Base-by-base conservation (phyloP, 92 coral and sea anemone genomes). In the Epizoanthus scotinus region DNA sequence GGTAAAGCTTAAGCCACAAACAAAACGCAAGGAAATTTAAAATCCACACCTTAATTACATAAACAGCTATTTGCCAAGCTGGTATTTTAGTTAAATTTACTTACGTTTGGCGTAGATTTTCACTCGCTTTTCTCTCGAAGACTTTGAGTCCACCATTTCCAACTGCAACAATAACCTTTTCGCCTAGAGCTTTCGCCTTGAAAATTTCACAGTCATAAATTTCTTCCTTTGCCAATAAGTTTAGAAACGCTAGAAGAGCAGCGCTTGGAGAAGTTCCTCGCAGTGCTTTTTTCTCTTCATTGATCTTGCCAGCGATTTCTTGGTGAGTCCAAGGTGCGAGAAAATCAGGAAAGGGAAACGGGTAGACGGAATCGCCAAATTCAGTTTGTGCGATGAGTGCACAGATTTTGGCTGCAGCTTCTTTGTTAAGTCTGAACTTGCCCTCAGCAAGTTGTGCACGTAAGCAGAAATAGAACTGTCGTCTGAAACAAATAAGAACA, bases 371-470 rank as follows among this genome's bases (percentile, higher is more conserved):
- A 78, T 96, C 96, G 12, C 99, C 99, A 27, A 85, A 88, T 58
- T 96, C 99, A 20, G 84, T 90, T 78, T 96, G 99, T 26, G 93
- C 93, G 83, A 91, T 86, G 9, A 96, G 84, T 22, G 99, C 96
- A 86, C 97, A 89, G 8, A 96, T 77, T 50, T 85, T 86, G 13
- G 90, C 93, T 24, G 94, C 96, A 59, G 85, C 84, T 29, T 91
- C 91, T 70, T 81, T 89, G 18, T 85, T 87, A 53, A 91, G 81
- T 53, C 87, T 87, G 59, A 95, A 95, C 82, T 95, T 93, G 38
- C 93, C 94, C 55, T 95, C 98, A 62, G 90, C 86, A 13, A 95
- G 84, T 61, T 93, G 97, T 24, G 85, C 68, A 78, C 87, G 90
- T 22, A 95, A 84, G 72, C 95, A 94, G 44, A 90, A 86, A 64